Evolutionary conservation across 2,113 vertebrate genomes (phyloP).

Genomic region (Ahaetulla prasina): DNA sequence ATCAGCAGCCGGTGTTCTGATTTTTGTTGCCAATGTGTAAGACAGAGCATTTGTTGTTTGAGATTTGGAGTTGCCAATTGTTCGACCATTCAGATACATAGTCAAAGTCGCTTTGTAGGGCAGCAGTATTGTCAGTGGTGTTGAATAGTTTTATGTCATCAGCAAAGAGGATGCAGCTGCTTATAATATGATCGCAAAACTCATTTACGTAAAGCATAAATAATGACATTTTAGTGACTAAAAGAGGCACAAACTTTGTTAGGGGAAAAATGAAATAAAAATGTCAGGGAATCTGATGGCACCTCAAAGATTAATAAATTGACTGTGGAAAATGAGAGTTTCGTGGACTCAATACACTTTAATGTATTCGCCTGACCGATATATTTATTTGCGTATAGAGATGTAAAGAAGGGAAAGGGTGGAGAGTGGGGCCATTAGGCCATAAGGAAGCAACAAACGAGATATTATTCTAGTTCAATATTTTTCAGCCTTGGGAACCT

Average conservation of each 20-base stretch:
- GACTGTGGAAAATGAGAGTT: not conserved
- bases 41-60: too few relatives aligned
- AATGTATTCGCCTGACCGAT: not conserved
- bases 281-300: not conserved
- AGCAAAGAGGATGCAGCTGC: too few relatives aligned
- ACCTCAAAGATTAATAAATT: not conserved
- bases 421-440: not conserved
- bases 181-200: too few relatives aligned
- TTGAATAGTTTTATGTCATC: too few relatives aligned
- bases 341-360: not conserved
- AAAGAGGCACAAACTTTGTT: constrained; percentile 9
- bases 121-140: too few relatives aligned
- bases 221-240: not conserved
- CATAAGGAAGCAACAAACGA: not conserved
- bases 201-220: too few relatives aligned
- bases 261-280: not conserved
- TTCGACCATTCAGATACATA: too few relatives aligned
- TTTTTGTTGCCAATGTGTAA: too few relatives aligned
- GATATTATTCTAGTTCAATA: not conserved
- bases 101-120: too few relatives aligned
- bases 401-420: not conserved
- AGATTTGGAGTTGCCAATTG: too few relatives aligned
- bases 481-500: not conserved
- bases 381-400: not conserved
- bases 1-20: too few relatives aligned